Evolutionary conservation across 1,140 invertebrate species (phyloP).

Genomic region (Cyrtorhinus lividipennis): DNA sequence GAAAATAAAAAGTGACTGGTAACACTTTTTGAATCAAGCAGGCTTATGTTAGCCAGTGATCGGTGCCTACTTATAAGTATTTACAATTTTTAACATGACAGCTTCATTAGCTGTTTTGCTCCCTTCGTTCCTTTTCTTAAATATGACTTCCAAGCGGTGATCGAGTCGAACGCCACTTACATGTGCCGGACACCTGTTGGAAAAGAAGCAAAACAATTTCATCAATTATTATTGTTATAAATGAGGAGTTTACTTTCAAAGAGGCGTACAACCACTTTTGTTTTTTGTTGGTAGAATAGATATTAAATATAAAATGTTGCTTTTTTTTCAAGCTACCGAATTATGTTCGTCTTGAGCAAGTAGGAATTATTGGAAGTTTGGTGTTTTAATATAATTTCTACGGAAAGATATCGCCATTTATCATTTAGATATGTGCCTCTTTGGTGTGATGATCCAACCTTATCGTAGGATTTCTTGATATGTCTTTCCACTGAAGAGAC

Average conservation of each 20-base stretch:
- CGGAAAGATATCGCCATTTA: no score
- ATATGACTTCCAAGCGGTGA: background rate
- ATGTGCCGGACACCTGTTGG: background rate
- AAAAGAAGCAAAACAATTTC: background rate
- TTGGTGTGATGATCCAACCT: no score
- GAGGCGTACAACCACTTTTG: no score
- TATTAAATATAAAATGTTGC: background rate
- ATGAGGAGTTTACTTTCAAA: no score
- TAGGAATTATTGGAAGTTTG: background rate
- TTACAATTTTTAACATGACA: no score
- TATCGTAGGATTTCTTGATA: no score
- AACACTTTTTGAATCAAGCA: background rate
- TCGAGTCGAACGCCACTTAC: background rate
- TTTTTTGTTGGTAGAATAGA: background rate
- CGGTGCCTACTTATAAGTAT: no score
- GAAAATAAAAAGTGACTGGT: background rate
- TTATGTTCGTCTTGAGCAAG: background rate
- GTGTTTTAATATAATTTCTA: no score
- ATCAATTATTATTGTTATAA: background rate
- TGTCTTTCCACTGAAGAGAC: no score
- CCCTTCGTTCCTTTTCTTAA: background rate
- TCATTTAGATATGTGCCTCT: no score
- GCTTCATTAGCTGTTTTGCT: no score
- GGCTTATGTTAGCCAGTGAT: no score
- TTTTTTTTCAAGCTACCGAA: background rate